Evolutionary conservation across 2,113 vertebrate species (phyloP).

Genomic region (Paramormyrops kingsleyae): DNA sequence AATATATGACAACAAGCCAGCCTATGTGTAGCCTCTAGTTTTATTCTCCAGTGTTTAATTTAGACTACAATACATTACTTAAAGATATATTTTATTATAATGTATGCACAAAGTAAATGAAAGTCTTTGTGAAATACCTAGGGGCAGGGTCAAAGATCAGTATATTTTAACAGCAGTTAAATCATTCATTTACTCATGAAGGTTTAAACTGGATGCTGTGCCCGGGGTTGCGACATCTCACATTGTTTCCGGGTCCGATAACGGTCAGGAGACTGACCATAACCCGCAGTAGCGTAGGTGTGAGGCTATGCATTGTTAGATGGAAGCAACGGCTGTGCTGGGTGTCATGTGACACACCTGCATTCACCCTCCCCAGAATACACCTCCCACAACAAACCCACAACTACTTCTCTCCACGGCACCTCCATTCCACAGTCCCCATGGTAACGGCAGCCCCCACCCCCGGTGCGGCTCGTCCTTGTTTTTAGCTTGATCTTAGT

Average conservation of each 20-base stretch:
- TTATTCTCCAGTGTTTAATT: neutral
- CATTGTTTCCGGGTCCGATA: neutral
- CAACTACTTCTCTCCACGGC: neutral
- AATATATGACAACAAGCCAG: neutral
- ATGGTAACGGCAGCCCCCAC: conserved; percentile 11
- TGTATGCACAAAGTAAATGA: neutral
- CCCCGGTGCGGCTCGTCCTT: conserved; percentile 20
- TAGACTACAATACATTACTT: neutral
- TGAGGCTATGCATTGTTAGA: neutral
- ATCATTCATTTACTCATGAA: neutral
- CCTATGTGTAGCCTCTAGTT: neutral
- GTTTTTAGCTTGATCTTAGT: conserved; percentile 19
- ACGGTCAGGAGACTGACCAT: neutral
- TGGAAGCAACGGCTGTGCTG: neutral
- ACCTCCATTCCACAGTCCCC: conserved; percentile 11
- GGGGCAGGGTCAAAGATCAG: neutral
- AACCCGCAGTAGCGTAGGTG: neutral
- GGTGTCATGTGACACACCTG: neutral
- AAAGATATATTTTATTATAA: neutral
- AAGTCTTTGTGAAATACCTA: neutral
- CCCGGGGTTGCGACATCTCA: neutral
- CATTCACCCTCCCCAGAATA: neutral
- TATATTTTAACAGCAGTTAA: neutral
- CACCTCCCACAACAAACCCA: neutral
- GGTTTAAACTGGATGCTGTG: neutral